Evolutionary conservation across 1,140 invertebrate species (phyloP).

Genomic region (Laupala kohalensis): DNA sequence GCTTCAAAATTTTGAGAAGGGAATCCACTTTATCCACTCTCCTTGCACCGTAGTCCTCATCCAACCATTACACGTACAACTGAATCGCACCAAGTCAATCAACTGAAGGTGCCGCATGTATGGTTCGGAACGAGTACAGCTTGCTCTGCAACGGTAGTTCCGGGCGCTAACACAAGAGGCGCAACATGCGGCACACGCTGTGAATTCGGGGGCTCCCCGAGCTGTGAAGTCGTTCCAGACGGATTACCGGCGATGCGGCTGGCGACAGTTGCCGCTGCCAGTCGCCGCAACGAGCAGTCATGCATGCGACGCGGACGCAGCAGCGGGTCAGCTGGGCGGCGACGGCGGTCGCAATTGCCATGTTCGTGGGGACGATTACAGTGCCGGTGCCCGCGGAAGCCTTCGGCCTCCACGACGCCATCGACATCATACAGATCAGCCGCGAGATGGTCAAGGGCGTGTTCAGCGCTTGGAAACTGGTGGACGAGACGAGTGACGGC

Average conservation of each 20-base stretch:
- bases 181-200: no score
- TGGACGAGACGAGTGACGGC: constrained; percentile 35
- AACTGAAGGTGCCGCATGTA: no score
- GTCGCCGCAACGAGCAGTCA: not conserved
- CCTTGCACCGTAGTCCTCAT: no score
- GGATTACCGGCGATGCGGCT: not conserved
- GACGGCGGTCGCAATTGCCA: not conserved
- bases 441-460: constrained; percentile 41
- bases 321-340: not conserved
- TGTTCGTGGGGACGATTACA: not conserved
- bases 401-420: constrained; percentile 30
- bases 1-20: no score
- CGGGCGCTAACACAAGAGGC: no score
- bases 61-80: no score
- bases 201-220: no score
- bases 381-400: constrained; percentile 15
- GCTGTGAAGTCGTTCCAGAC: not conserved
- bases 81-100: no score
- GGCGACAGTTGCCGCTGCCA: not conserved
- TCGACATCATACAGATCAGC: constrained; percentile 44
- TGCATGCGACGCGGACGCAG: not conserved
- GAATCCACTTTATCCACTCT: no score
- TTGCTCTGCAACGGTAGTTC: no score
- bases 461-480: constrained; percentile 44
- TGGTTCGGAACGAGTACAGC: no score